Evolutionary conservation across 2,888 invertebrate species (phyloP).

Genomic region (Caenorhabditis becei): DNA sequence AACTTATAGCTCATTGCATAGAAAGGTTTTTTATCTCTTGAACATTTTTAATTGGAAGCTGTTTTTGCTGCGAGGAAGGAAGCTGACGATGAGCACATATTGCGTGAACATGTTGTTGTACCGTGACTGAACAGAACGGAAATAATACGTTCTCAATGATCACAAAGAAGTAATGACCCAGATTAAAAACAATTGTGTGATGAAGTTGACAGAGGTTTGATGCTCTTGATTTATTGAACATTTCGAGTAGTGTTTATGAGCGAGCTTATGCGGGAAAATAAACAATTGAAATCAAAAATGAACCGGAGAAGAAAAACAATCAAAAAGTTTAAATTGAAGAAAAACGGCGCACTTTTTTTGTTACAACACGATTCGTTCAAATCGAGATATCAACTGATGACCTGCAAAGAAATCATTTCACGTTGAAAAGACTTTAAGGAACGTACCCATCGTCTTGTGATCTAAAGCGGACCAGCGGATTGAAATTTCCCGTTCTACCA

Average conservation of each 20-base stretch:
- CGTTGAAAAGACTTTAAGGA: not conserved
- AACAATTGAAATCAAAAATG: no score
- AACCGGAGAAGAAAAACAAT: no score
- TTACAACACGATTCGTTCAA: no score
- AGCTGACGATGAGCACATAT: not conserved
- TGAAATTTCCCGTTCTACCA: not conserved
- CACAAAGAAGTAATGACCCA: no score
- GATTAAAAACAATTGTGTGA: no score
- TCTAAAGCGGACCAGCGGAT: not conserved
- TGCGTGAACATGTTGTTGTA: not conserved
- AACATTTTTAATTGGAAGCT: not conserved
- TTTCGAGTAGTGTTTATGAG: no score
- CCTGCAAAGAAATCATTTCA: not conserved
- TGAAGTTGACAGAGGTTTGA: no score
- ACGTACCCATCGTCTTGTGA: not conserved
- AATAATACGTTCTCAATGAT: no score
- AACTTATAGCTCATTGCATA: not conserved
- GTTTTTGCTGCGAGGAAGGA: not conserved
- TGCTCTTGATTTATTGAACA: no score
- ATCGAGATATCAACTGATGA: not conserved
- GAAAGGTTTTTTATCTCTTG: not conserved
- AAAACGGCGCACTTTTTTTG: no score
- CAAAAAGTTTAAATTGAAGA: no score
- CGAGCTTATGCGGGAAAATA: no score
- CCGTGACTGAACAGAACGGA: not conserved